These are phyloP conservation scores for Bathynomus jamesi DNA, from an alignment of 1,140 invertebrate species.

Conservation along the genomic window DNA sequence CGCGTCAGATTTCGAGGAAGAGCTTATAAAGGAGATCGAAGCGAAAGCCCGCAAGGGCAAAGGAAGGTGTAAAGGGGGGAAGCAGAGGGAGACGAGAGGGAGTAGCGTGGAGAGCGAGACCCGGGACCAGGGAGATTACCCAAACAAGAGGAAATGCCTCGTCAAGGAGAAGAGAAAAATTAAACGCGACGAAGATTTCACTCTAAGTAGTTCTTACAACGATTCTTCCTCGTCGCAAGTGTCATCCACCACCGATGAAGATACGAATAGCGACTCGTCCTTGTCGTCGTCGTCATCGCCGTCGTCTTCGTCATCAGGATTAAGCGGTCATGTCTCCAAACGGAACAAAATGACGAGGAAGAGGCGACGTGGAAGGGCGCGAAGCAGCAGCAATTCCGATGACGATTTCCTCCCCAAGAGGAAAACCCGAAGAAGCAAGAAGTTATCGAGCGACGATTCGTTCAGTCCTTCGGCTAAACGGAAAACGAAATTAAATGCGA, in stretches of 20 bases:
- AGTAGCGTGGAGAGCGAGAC: background rate
- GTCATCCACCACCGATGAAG: background rate
- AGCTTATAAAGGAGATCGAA: conserved; percentile 29
- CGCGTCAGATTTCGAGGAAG: conserved; percentile 34
- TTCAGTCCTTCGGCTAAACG: background rate
- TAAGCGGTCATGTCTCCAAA: conserved; percentile 6
- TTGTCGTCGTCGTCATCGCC: conserved; percentile 5
- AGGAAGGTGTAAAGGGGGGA: conserved; percentile 6
- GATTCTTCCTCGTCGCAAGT: background rate
- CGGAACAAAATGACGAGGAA: conserved; percentile 4
- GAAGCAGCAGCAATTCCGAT: conserved; percentile 22
- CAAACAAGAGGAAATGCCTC: background rate
- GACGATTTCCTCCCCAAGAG: conserved; percentile 17
- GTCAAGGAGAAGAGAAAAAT: conserved; percentile 6
- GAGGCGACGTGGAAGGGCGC: conserved; percentile 13
- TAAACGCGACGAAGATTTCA: conserved; percentile 15
- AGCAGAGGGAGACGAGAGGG: background rate
- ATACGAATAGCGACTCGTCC: background rate
- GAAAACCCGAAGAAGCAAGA: conserved; percentile 18
- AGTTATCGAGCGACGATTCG: conserved; percentile 28
- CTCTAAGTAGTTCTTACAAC: background rate
- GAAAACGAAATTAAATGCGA: conserved; percentile 19
- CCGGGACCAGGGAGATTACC: background rate
- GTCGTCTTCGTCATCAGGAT: background rate
- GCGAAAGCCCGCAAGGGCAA: conserved; percentile 18